Percentiles rank a stretch among this genome's conserved stretches.
Evolutionary conservation across 2,113 vertebrate genomes (phyloP).

Genomic region (Platichthys flesus): DNA sequence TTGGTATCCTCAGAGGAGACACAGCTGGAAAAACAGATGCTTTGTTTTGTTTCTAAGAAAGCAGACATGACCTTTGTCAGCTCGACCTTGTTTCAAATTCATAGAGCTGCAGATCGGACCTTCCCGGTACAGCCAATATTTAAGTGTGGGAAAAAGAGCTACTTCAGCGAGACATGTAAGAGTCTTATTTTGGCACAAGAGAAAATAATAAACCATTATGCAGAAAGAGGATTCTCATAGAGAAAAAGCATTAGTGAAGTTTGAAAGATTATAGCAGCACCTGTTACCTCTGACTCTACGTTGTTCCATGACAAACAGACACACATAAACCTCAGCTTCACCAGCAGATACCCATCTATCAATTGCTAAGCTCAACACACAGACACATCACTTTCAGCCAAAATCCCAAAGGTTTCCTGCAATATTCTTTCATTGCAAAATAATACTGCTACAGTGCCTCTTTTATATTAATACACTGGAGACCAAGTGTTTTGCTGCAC

Average conservation of each 20-base stretch:
- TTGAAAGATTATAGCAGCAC: background rate
- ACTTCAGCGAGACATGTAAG: background rate
- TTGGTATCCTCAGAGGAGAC: conserved; percentile 34
- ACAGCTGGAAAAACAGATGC: conserved; percentile 33
- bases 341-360: conserved; percentile 11
- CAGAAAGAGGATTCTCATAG: background rate
- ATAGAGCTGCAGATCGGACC: background rate
- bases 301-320: background rate
- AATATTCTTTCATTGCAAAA: conserved; percentile 51
- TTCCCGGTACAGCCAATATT: background rate
- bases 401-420: conserved; percentile 30
- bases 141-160: conserved; percentile 11
- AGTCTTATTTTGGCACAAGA: too few species aligned
- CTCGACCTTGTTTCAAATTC: conserved; percentile 40
- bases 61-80: conserved; percentile 40
- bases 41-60: conserved; percentile 32
- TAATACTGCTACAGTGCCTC: conserved; percentile 19
- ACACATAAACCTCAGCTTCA: conserved; percentile 13
- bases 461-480: conserved; percentile 49
- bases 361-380: background rate
- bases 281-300: background rate
- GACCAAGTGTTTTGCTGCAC: conserved; percentile 26
- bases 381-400: background rate
- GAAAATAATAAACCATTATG: background rate
- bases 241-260: background rate